Conservation (phyloP, 1,140 invertebrate species). For the Drosophila nebulosa region DNA sequence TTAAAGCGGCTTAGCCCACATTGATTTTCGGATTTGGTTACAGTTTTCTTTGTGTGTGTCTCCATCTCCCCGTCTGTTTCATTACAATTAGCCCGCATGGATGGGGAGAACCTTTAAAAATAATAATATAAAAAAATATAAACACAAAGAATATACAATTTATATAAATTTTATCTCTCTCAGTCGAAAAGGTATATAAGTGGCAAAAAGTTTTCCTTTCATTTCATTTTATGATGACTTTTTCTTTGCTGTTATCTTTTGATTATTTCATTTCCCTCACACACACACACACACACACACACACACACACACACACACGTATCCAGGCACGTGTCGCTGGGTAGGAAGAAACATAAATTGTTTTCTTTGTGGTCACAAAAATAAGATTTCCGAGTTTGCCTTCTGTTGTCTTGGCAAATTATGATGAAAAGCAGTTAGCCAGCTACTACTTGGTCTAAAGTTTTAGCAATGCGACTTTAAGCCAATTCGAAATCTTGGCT, state of each 20-base stretch:
- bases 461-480: not conserved
- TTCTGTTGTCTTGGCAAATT: constrained; percentile 53
- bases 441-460: not conserved
- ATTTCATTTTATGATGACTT: constrained; percentile 26
- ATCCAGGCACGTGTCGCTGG: constrained; percentile 27
- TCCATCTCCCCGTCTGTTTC: not conserved
- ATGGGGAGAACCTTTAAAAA: not conserved
- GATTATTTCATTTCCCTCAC: constrained; percentile 69
- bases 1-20: constrained; percentile 31
- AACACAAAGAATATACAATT: not conserved
- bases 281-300: constrained; percentile 28
- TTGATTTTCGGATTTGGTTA: constrained; percentile 1
- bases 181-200: not conserved
- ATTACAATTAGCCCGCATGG: constrained; percentile 25
- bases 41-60: not conserved
- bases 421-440: constrained; percentile 50
- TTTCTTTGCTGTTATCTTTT: constrained; percentile 60
- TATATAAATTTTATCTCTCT: not conserved
- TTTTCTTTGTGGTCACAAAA: constrained; percentile 23
- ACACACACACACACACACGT: not conserved
- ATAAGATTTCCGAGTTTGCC: constrained; percentile 21
- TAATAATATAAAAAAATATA: not conserved
- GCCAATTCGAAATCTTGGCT: constrained; percentile 32
- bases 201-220: not conserved
- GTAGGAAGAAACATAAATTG: constrained; percentile 13